These are phyloP conservation scores for Parochlus steinenii DNA, from an alignment of 2,888 invertebrate genomes.

Conservation along the genomic window DNA sequence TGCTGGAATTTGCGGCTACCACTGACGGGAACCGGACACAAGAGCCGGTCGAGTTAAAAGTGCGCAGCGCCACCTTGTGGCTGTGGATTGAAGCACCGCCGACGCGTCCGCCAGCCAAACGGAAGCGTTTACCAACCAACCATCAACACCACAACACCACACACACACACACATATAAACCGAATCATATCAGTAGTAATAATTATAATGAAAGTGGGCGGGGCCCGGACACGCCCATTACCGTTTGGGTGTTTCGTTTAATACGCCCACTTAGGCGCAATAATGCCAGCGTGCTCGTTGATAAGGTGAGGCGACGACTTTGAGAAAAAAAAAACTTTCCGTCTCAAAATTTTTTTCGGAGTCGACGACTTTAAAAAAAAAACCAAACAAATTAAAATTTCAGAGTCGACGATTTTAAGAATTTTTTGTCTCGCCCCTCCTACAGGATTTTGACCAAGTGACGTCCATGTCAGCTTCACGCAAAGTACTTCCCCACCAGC, in stretches of 20 bases:
- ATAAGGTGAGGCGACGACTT: background rate
- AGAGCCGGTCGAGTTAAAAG: conserved; percentile 40
- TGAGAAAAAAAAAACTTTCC: too few species aligned
- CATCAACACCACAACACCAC: too few species aligned
- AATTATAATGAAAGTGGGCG: too few species aligned
- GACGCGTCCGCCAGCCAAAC: too few species aligned
- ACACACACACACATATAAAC: too few species aligned
- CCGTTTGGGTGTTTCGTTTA: too few species aligned
- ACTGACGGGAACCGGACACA: conserved; percentile 31
- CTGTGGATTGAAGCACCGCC: conserved; percentile 31
- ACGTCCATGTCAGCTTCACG: conserved; percentile 39
- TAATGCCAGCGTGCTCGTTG: background rate
- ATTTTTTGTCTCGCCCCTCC: conserved; percentile 1
- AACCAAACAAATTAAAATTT: too few species aligned
- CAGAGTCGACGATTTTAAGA: too few species aligned
- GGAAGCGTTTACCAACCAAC: too few species aligned
- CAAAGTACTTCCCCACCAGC: conserved; percentile 41
- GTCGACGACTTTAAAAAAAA: background rate
- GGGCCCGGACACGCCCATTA: too few species aligned
- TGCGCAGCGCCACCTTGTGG: conserved; percentile 67
- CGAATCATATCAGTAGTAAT: too few species aligned
- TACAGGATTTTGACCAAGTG: conserved; percentile 39
- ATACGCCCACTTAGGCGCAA: too few species aligned
- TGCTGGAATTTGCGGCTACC: conserved; percentile 69
- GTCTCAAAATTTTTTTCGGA: background rate